Percentiles rank a stretch among this genome's conserved stretches.
phyloP scores from a whole-genome alignment of 2,888 invertebrate species.

The Amphipoea lucens region DNA sequence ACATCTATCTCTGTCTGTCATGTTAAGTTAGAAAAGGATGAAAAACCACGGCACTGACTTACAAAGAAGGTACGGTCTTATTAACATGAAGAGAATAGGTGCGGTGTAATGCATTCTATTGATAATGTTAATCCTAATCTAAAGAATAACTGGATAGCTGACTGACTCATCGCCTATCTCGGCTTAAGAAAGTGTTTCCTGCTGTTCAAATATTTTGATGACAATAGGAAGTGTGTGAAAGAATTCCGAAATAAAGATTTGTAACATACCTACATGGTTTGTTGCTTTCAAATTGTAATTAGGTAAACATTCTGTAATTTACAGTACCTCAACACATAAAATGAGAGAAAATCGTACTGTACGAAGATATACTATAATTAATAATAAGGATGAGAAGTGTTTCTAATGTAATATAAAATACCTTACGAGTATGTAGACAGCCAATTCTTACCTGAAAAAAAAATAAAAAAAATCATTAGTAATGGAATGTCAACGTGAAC shows the following conservation, averaged over 20 bases:
- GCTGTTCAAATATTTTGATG: constrained; percentile 48
- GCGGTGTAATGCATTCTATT: constrained; percentile 75
- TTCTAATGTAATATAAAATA: neutral
- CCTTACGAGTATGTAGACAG: neutral
- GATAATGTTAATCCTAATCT: constrained; percentile 69
- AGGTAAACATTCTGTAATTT: neutral
- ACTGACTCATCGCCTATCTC: constrained; percentile 57
- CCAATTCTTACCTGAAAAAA: constrained; percentile 50
- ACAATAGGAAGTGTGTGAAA: constrained; percentile 21
- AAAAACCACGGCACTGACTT: constrained; percentile 64
- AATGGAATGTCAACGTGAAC: neutral
- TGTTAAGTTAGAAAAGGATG: constrained; percentile 63
- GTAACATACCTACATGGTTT: neutral
- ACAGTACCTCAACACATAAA: neutral
- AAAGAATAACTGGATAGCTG: constrained; percentile 61
- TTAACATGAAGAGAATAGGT: constrained; percentile 78
- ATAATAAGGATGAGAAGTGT: neutral
- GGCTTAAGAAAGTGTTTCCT: constrained; percentile 44
- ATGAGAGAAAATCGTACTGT: neutral
- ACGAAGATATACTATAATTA: neutral
- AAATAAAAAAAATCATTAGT: constrained; percentile 11
- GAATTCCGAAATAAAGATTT: neutral
- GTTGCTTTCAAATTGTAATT: neutral
- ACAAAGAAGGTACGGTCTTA: constrained; percentile 72
- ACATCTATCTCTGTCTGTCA: constrained; percentile 65